These are phyloP conservation scores for Siphlonurus alternatus DNA, from an alignment of 2,888 invertebrate genomes.

Conservation along the genomic window DNA sequence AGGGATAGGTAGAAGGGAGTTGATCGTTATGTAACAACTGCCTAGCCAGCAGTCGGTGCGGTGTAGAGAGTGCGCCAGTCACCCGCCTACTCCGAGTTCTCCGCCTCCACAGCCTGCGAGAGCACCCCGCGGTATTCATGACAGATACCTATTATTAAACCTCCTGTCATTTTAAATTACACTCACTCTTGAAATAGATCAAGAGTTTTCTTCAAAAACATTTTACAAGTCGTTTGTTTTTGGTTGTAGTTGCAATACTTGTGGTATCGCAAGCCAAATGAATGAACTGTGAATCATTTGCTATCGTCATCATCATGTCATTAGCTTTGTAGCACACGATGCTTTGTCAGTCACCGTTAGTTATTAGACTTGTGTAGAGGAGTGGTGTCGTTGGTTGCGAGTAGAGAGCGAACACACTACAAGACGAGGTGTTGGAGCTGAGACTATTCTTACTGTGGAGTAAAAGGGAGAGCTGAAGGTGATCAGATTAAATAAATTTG, in stretches of 20 bases:
- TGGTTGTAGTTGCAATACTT: background rate
- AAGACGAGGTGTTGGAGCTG: background rate
- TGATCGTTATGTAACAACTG: background rate
- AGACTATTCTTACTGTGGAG: background rate
- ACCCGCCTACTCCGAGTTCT: background rate
- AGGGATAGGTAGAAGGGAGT: background rate
- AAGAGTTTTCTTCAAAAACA: background rate
- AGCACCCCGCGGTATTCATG: background rate
- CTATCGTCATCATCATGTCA: too few species aligned
- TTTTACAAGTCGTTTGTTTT: background rate
- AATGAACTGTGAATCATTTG: background rate
- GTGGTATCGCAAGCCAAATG: background rate
- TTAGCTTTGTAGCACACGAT: background rate
- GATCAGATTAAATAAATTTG: too few species aligned
- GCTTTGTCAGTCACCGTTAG: background rate
- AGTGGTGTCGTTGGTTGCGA: background rate
- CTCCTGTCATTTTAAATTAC: background rate
- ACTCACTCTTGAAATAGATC: background rate
- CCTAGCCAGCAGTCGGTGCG: background rate
- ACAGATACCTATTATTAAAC: background rate
- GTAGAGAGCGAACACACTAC: background rate
- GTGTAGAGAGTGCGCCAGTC: background rate
- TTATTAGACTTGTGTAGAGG: background rate
- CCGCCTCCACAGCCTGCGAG: background rate
- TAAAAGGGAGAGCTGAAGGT: background rate